Evolutionary conservation across 2,113 vertebrate species (phyloP).

Genomic region (Callaeas wilsoni): DNA sequence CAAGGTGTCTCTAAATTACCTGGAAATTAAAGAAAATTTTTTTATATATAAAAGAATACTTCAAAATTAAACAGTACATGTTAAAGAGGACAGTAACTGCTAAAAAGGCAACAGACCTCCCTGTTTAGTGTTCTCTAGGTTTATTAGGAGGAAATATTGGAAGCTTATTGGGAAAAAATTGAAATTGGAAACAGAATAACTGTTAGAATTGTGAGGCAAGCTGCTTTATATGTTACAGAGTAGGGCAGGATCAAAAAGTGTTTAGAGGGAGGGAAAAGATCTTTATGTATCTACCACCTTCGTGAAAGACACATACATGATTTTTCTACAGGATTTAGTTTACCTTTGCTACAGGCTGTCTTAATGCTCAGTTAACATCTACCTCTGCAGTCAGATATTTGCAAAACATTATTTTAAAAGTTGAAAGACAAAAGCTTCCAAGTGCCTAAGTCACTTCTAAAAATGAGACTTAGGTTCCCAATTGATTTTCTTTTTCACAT

Average conservation of each 20-base stretch:
- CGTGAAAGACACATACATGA: fast-evolving
- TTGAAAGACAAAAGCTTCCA: neutral
- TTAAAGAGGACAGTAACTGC: neutral
- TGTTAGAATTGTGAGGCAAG: neutral
- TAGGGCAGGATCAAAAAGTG: neutral
- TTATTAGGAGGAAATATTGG: neutral
- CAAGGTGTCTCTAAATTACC: neutral
- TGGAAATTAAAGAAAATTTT: neutral
- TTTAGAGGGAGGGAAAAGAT: neutral
- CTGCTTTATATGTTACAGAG: neutral
- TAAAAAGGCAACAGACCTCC: neutral
- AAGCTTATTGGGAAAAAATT: neutral
- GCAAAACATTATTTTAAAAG: neutral
- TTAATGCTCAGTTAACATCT: neutral
- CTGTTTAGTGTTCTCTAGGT: neutral
- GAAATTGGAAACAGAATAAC: neutral
- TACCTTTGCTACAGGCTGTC: neutral
- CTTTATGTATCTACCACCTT: neutral
- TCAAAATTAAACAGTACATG: neutral
- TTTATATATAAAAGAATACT: neutral
- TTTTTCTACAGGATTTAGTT: neutral
- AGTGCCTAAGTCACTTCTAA: neutral
- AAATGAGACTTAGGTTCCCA: neutral
- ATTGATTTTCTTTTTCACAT: neutral
- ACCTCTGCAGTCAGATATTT: neutral